These are phyloP conservation scores for Desmophyllum pertusum DNA, from an alignment of 92 coral and sea anemone genomes.

Conservation along the genomic window DNA sequence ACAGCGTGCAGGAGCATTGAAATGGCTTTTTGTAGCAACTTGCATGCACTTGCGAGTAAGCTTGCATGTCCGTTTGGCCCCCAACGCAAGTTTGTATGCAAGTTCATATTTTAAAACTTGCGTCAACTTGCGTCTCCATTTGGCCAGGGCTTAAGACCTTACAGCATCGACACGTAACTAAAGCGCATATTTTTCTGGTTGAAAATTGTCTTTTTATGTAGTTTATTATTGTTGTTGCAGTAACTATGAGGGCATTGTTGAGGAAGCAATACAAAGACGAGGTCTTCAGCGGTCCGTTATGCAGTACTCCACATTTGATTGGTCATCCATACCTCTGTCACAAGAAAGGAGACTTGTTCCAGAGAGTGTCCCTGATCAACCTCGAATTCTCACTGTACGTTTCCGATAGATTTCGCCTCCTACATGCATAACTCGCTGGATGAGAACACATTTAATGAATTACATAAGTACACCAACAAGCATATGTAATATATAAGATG, in stretches of 20 bases:
- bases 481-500: not conserved
- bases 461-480: not conserved
- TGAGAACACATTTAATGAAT: not conserved
- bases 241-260: slow-evolving; percentile 37
- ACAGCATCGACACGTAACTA: too few species aligned
- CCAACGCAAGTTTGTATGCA: too few species aligned
- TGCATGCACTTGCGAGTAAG: too few species aligned
- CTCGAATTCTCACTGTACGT: slow-evolving; percentile 88
- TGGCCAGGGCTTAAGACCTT: too few species aligned
- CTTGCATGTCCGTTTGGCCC: too few species aligned
- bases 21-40: too few species aligned
- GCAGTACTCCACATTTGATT: slow-evolving; percentile 96
- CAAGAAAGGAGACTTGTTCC: slow-evolving; percentile 81
- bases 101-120: too few species aligned
- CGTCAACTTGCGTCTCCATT: too few species aligned
- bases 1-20: too few species aligned
- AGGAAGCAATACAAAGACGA: slow-evolving; percentile 67
- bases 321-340: slow-evolving; percentile 93
- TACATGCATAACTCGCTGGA: too few species aligned
- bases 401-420: slow-evolving; percentile 60
- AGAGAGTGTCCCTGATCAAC: slow-evolving; percentile 61
- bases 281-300: slow-evolving; percentile 90
- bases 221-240: slow-evolving; percentile 28
- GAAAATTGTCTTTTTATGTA: not conserved
- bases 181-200: not conserved